Conservation (phyloP, 2,113 vertebrate genomes). For the Tragelaphus imberbis region DNA sequence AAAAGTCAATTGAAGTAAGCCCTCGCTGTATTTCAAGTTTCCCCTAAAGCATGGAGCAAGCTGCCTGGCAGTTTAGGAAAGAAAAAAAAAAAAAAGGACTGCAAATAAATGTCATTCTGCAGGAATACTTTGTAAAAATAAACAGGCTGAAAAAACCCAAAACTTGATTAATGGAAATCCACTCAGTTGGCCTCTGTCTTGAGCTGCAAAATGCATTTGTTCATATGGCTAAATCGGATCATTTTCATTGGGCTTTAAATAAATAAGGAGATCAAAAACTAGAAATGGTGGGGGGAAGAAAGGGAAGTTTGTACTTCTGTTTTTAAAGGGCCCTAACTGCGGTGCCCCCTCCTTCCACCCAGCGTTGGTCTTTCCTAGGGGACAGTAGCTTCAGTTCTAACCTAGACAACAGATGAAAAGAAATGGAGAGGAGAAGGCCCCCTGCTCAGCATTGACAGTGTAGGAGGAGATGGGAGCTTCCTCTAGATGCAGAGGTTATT, state of each 20-base stretch:
- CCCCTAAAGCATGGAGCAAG: slow-evolving; percentile 69
- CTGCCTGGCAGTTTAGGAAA: slow-evolving; percentile 65
- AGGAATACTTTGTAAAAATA: slow-evolving; percentile 76
- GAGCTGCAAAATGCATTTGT: slow-evolving; percentile 62
- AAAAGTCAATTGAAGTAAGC: slow-evolving; percentile 79
- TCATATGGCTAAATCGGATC: slow-evolving; percentile 58
- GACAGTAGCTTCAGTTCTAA: slow-evolving; percentile 15
- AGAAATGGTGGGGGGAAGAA: neutral
- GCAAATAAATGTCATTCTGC: slow-evolving; percentile 74
- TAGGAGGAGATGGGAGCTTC: neutral
- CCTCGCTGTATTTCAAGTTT: slow-evolving; percentile 74
- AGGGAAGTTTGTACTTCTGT: neutral
- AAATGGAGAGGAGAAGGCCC: slow-evolving; percentile 49
- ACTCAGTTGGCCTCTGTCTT: slow-evolving; percentile 49
- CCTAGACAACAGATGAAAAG: neutral
- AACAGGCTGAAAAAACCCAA: slow-evolving; percentile 69
- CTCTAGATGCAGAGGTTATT: neutral
- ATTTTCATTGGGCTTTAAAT: slow-evolving; percentile 56
- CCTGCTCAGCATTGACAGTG: slow-evolving; percentile 39
- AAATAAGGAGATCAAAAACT: slow-evolving; percentile 47
- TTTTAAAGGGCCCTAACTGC: neutral
- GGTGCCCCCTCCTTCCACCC: neutral
- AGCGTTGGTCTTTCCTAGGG: neutral
- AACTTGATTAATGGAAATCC: slow-evolving; percentile 69
- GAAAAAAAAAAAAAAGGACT: slow-evolving; percentile 23